A percentile compares a stretch with the other conserved stretches of the same genome.
These are phyloP conservation scores for Cerastis leucographa DNA, from an alignment of 2,888 invertebrate genomes.

Conservation along the genomic window DNA sequence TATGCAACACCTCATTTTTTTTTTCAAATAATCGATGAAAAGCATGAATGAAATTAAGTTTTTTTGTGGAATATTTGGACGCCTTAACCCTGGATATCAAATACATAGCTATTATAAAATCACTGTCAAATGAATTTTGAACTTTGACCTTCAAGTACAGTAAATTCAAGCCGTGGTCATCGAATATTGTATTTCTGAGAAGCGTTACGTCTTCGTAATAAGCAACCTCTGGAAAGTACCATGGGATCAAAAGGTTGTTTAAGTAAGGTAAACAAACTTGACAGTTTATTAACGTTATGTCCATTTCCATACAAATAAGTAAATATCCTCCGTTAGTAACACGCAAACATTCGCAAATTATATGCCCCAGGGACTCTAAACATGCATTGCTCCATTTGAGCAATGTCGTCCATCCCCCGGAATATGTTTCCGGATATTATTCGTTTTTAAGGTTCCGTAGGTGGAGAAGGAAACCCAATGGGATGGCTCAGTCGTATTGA, in stretches of 20 bases:
- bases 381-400: conserved; percentile 35
- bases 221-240: neutral
- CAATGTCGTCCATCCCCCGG: conserved; percentile 28
- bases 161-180: neutral
- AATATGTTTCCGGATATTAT: conserved; percentile 29
- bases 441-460: conserved; percentile 24
- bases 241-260: neutral
- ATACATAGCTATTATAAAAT: neutral
- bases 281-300: conserved; percentile 1
- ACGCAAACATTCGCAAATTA: conserved; percentile 8
- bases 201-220: neutral
- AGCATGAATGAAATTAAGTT: neutral
- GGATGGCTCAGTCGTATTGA: conserved; percentile 7
- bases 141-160: neutral
- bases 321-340: neutral
- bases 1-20: too few relatives aligned
- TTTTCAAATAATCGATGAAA: too few relatives aligned
- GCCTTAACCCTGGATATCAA: neutral
- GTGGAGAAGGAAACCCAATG: neutral
- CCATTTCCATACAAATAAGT: neutral
- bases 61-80: neutral
- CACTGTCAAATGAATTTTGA: neutral
- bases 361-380: conserved; percentile 17
- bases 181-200: neutral
- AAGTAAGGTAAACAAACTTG: neutral